Evolutionary conservation across 2,113 vertebrate species (phyloP), one percentile per base, ranked within the genome.

Genomic region (Oncorhynchus gorbuscha): DNA sequence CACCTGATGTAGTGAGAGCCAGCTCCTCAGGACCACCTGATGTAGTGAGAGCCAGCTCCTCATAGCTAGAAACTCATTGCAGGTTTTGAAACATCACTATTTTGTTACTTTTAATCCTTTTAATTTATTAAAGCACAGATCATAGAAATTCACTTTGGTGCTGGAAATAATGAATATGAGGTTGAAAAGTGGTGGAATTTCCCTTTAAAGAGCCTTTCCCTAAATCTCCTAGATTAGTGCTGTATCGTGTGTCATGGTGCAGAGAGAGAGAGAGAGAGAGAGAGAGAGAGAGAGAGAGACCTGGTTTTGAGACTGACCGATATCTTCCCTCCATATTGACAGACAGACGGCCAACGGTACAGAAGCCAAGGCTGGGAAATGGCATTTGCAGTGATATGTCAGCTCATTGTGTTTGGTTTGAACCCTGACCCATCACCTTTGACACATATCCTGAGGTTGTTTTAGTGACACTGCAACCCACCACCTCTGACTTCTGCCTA

Each of bases 231-330:
- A 89, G 89, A 92, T 93, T 89, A 91, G 88, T 83, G 81, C 65
- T 83, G 88, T 91, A 88, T 93, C 91, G 70, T 74, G 86, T 92
- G 85, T 93, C 92, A 80, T 85, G 79, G 84, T 79, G 76, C 84
- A 39, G 72, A 45, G 74, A 28, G 83, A 83, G 62, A 6, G 16
- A 55, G 68, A 26, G 26, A 26, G 26, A 26, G 62, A 75, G 78
- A 72, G 82, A 89, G 85, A 83, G 89, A 91, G 24, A 24, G 24
- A 24, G 24, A 24, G 24, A 24, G 24, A 26, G 26, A 26, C 91
- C 89, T 90, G 88, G 12, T 77, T 80, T 28, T 76, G 82, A 72
- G 39, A 16, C 49, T 51, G 49, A 79, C 28, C 51, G 76, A 68
- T n/a, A 83, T 79, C 73, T 76, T 74, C 78, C 68, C 22, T 84